phyloP scores from a whole-genome alignment of 1,140 invertebrate genomes.

The Formica exsecta region DNA sequence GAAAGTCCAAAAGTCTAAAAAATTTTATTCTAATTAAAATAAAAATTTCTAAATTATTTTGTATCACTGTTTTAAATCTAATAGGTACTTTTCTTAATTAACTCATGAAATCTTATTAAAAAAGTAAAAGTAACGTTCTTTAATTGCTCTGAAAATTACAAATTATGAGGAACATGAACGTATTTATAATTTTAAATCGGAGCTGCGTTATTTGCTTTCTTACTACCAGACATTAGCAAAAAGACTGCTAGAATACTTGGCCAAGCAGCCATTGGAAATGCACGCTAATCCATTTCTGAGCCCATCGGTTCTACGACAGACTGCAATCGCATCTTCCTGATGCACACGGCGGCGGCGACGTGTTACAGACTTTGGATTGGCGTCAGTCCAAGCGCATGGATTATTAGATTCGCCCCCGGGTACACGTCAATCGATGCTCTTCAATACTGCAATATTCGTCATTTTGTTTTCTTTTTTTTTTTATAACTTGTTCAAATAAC shows the following conservation, averaged over 20 bases:
- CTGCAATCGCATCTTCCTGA: conserved; percentile 66
- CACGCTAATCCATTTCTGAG: conserved; percentile 52
- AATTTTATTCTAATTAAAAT: neutral
- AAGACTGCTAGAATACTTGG: neutral
- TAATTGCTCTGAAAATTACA: neutral
- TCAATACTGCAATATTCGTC: conserved; percentile 67
- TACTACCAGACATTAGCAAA: neutral
- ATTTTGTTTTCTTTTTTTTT: conserved; percentile 58
- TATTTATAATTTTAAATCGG: conserved; percentile 35
- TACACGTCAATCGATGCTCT: conserved; percentile 72
- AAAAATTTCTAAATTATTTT: conserved; percentile 6
- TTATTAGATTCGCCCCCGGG: conserved; percentile 76
- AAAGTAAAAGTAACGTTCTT: neutral
- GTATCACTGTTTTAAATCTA: neutral
- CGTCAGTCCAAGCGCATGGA: conserved; percentile 77
- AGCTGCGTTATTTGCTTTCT: conserved; percentile 1
- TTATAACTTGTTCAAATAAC: conserved; percentile 50
- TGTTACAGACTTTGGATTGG: conserved; percentile 77
- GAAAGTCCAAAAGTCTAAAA: neutral
- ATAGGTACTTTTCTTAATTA: neutral
- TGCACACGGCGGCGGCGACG: conserved; percentile 28
- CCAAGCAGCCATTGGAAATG: conserved; percentile 33
- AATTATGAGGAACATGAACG: neutral
- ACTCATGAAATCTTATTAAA: neutral
- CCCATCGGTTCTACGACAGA: conserved; percentile 52